Conservation (phyloP, 1,140 invertebrate species). For the Pogonomyrmex californicus region DNA sequence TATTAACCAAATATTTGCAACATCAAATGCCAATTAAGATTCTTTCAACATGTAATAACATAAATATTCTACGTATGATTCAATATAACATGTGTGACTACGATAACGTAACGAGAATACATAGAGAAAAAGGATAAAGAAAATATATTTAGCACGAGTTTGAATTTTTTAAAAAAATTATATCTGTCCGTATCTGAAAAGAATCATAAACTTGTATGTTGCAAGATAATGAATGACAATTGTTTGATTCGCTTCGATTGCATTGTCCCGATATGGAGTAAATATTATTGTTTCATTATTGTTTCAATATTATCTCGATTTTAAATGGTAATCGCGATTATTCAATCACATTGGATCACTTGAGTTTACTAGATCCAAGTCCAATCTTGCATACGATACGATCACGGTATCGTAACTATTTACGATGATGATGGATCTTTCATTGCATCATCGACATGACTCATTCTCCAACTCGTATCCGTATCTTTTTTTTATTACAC, state of each 20-base stretch:
- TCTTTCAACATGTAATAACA: background rate
- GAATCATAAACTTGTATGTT: background rate
- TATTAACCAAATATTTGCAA: background rate
- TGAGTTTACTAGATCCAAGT: background rate
- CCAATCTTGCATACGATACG: background rate
- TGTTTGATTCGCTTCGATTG: background rate
- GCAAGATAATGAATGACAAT: background rate
- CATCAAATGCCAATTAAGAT: background rate
- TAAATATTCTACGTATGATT: background rate
- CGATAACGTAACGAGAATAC: background rate
- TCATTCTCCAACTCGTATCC: background rate
- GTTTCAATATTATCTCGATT: background rate
- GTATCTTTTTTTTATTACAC: background rate
- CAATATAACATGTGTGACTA: background rate
- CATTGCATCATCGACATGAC: conserved; percentile 15
- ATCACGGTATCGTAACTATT: conserved; percentile 12
- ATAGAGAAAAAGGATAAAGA: background rate
- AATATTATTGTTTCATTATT: conserved; percentile 23
- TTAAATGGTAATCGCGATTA: background rate
- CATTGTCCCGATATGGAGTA: background rate
- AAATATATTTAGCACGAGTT: background rate
- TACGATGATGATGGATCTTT: conserved; percentile 41
- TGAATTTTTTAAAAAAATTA: background rate
- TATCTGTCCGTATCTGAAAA: background rate
- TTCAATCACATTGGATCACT: background rate